These are phyloP conservation scores for Bagarius yarrelli DNA, from an alignment of 2,113 vertebrate species.

Conservation along the genomic window DNA sequence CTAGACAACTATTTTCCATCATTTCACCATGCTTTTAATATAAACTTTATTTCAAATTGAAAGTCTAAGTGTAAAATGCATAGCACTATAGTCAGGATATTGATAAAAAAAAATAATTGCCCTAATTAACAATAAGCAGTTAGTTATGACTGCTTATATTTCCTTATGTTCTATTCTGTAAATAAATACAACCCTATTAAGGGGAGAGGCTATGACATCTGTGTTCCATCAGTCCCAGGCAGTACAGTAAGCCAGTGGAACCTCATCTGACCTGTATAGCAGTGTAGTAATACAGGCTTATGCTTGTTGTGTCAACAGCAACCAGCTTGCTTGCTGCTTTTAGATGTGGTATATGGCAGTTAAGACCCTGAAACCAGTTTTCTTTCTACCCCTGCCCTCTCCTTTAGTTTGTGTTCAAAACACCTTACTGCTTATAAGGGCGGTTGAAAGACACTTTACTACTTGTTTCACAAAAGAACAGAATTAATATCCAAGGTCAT, in stretches of 20 bases:
- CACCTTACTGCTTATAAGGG: constrained; percentile 42
- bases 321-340: constrained; percentile 44
- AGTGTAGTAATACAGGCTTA: constrained; percentile 40
- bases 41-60: background rate
- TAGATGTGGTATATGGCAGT: constrained; percentile 40
- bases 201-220: background rate
- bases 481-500: constrained; percentile 33
- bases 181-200: background rate
- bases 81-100: background rate
- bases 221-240: background rate
- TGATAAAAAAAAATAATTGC: background rate
- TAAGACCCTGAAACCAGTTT: constrained; percentile 34
- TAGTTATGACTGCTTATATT: background rate
- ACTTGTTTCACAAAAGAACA: constrained; percentile 34
- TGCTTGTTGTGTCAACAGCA: constrained; percentile 55
- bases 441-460: constrained; percentile 30
- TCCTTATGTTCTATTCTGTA: background rate
- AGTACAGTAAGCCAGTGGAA: constrained; percentile 16
- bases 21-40: background rate
- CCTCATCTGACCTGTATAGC: constrained; percentile 31
- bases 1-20: background rate
- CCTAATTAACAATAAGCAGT: background rate
- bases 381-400: constrained; percentile 31
- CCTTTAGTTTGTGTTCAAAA: constrained; percentile 50
- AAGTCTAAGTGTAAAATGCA: background rate